Evolutionary conservation across 2,888 invertebrate genomes (phyloP).

Genomic region (Catocala nupta): DNA sequence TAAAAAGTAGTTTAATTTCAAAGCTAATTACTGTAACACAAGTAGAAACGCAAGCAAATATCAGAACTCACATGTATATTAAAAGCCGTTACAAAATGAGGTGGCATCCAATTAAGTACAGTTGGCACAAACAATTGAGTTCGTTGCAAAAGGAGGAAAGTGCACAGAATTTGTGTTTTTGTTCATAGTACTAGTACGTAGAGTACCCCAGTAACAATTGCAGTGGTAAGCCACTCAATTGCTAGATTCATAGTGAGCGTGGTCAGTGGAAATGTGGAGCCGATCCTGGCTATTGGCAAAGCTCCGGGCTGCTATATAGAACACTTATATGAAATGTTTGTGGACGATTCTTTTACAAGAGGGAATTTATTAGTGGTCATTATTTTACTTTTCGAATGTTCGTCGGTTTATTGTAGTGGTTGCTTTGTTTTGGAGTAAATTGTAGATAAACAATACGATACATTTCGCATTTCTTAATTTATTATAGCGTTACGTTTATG

Average conservation of each 20-base stretch:
- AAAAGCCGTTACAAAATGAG: slow-evolving; percentile 42
- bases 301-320: neutral
- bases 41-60: slow-evolving; percentile 2
- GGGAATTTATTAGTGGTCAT: neutral
- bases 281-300: slow-evolving; percentile 45
- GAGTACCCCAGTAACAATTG: slow-evolving; percentile 36
- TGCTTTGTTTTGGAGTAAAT: neutral
- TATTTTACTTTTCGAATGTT: neutral
- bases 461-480: too few relatives aligned
- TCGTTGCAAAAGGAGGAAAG: slow-evolving; percentile 40
- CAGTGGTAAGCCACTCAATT: slow-evolving; percentile 46
- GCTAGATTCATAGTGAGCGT: slow-evolving; percentile 48
- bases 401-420: neutral
- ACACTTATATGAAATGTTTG: slow-evolving; percentile 8
- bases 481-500: too few relatives aligned
- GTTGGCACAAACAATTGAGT: slow-evolving; percentile 45
- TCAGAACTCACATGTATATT: slow-evolving; percentile 36
- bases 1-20: neutral
- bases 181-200: slow-evolving; percentile 23
- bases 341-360: neutral
- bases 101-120: slow-evolving; percentile 41
- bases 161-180: slow-evolving; percentile 46
- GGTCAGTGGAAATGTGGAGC: slow-evolving; percentile 47
- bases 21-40: neutral
- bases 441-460: too few relatives aligned